Evolutionary conservation across 2,113 vertebrate species (phyloP).

Genomic region (Hassar affinis): DNA sequence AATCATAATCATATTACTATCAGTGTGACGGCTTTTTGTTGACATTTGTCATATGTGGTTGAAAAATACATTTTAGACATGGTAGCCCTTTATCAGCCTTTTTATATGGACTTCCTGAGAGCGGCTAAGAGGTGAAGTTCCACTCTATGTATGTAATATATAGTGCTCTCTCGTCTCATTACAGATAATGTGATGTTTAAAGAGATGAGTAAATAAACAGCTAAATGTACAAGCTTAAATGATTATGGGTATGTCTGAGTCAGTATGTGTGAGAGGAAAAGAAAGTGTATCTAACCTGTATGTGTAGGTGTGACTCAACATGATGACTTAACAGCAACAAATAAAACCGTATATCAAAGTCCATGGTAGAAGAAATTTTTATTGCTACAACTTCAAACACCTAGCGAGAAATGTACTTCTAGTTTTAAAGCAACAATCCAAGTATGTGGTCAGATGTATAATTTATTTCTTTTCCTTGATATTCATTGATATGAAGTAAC

Average conservation of each 20-base stretch:
- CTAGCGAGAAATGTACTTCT: neutral
- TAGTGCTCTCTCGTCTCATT: neutral
- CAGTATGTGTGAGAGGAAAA: neutral
- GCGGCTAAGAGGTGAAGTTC: neutral
- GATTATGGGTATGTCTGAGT: neutral
- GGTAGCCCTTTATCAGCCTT: neutral
- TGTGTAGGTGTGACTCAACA: neutral
- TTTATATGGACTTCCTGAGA: neutral
- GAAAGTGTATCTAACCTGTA: neutral
- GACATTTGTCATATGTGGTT: neutral
- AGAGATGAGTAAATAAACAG: neutral
- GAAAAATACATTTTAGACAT: neutral
- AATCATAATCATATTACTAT: neutral
- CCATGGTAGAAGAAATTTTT: neutral
- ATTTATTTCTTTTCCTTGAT: neutral
- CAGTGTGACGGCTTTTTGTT: neutral
- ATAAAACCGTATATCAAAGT: conserved; percentile 1
- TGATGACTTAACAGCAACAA: neutral
- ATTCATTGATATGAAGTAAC: neutral
- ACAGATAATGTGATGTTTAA: neutral
- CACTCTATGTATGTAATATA: neutral
- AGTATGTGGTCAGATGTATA: neutral
- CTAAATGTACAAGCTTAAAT: neutral
- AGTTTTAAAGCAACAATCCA: neutral
- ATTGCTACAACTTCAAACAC: neutral